These are phyloP conservation scores for Mastomys natalensis DNA, from an alignment of 2,113 vertebrate species.

Conservation along the genomic window DNA sequence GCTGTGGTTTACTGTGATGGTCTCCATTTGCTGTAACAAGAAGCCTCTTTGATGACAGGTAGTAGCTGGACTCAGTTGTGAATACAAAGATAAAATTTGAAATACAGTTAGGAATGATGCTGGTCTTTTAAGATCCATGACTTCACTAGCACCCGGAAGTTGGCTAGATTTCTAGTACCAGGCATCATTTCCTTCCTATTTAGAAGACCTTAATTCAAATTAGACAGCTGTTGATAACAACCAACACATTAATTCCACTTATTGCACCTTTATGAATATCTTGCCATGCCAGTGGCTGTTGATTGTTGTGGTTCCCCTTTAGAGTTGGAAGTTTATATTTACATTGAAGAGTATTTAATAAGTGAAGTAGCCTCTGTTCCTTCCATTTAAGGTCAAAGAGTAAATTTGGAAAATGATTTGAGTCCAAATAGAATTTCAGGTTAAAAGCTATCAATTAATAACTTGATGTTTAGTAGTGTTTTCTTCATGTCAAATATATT, in stretches of 20 bases:
- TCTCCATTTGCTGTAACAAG: not conserved
- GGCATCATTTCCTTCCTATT: not conserved
- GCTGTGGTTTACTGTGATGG: not conserved
- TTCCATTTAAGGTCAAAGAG: slow-evolving; percentile 47
- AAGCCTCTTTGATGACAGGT: not conserved
- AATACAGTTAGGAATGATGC: not conserved
- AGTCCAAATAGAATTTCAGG: not conserved
- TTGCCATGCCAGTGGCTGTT: not conserved
- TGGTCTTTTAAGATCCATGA: not conserved
- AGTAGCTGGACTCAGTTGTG: not conserved
- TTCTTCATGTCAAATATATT: not conserved
- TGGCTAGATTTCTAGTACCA: not conserved
- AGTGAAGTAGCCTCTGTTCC: slow-evolving; percentile 13
- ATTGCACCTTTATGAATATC: not conserved
- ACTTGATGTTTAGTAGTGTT: not conserved
- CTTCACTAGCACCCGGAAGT: not conserved
- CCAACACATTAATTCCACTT: not conserved
- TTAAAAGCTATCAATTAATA: not conserved
- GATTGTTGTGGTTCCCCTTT: not conserved
- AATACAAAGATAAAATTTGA: not conserved
- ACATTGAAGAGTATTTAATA: slow-evolving; percentile 18
- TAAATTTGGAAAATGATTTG: not conserved
- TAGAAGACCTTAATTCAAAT: not conserved
- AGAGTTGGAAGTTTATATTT: slow-evolving; percentile 12
- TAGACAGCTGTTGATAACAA: not conserved